A percentile compares a stretch with the other conserved stretches of the same genome.
phyloP scores from a whole-genome alignment of 2,888 invertebrate genomes.

The Orthosia incerta region DNA sequence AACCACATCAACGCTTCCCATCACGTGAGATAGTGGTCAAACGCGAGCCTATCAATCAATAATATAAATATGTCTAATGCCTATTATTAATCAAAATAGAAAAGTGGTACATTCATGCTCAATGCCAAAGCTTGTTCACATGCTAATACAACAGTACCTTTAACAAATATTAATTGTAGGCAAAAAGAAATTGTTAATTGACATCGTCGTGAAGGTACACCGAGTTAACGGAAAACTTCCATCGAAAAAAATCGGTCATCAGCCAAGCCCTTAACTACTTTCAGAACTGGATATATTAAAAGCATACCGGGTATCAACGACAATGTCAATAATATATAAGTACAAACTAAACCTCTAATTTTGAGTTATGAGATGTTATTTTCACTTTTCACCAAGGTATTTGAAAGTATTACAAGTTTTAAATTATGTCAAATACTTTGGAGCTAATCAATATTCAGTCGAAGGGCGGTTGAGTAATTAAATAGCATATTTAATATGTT shows the following conservation, averaged over 20 bases:
- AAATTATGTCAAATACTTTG: conserved; percentile 17
- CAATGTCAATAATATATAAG: conserved; percentile 7
- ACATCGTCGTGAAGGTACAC: background rate
- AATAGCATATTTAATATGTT: background rate
- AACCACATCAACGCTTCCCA: background rate
- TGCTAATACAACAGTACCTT: background rate
- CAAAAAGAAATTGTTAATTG: background rate
- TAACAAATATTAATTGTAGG: conserved; percentile 5
- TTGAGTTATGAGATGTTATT: conserved; percentile 3
- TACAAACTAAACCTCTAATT: background rate
- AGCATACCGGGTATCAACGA: background rate
- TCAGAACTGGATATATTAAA: conserved; percentile 24
- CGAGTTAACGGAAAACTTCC: background rate
- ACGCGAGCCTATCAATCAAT: background rate
- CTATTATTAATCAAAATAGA: background rate
- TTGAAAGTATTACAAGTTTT: conserved; percentile 38
- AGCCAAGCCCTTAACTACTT: conserved; percentile 23
- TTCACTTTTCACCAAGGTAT: conserved; percentile 11
- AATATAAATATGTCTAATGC: background rate
- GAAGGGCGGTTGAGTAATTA: background rate
- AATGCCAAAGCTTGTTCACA: background rate
- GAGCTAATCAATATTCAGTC: conserved; percentile 1
- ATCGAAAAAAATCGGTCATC: background rate
- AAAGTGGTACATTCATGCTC: background rate
- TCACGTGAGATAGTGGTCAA: background rate